Conservation (phyloP, 1,140 invertebrate species). For the Drosophila mauritiana region DNA sequence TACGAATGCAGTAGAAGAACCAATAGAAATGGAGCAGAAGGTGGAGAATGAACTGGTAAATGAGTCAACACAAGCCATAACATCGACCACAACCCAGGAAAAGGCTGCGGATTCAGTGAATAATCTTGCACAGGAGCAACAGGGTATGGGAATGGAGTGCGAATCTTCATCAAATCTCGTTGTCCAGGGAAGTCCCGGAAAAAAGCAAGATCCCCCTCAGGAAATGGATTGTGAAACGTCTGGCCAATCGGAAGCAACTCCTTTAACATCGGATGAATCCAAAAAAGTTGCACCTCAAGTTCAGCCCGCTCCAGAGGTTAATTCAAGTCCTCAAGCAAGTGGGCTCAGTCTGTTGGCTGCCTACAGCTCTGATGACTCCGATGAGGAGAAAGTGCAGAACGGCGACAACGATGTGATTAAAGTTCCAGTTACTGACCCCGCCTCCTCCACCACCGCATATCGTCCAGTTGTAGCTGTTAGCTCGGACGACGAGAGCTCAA, state of each 20-base stretch:
- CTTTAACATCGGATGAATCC: neutral
- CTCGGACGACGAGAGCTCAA: slow-evolving; percentile 50
- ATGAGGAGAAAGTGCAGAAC: slow-evolving; percentile 30
- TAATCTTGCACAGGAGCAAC: too few species aligned
- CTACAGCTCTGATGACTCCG: slow-evolving; percentile 68
- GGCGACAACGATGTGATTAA: slow-evolving; percentile 67
- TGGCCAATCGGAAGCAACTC: neutral
- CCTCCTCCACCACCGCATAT: slow-evolving; percentile 12
- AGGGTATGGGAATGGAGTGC: slow-evolving; percentile 13
- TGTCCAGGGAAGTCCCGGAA: too few species aligned
- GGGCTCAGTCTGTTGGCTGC: slow-evolving; percentile 67
- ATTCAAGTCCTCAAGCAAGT: slow-evolving; percentile 3
- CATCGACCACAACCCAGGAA: neutral
- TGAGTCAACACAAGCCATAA: slow-evolving; percentile 3
- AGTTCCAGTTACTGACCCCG: slow-evolving; percentile 47
- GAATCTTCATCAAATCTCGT: neutral
- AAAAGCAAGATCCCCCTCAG: neutral
- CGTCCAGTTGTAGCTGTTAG: slow-evolving; percentile 54
- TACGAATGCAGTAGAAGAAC: neutral
- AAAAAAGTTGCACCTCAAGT: neutral
- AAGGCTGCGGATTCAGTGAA: neutral
- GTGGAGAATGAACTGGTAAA: neutral
- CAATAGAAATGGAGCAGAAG: slow-evolving; percentile 4
- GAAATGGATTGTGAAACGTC: slow-evolving; percentile 29
- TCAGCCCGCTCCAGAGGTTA: slow-evolving; percentile 16